Conservation (phyloP, 2,113 vertebrate genomes). For the Serilophus lunatus region DNA sequence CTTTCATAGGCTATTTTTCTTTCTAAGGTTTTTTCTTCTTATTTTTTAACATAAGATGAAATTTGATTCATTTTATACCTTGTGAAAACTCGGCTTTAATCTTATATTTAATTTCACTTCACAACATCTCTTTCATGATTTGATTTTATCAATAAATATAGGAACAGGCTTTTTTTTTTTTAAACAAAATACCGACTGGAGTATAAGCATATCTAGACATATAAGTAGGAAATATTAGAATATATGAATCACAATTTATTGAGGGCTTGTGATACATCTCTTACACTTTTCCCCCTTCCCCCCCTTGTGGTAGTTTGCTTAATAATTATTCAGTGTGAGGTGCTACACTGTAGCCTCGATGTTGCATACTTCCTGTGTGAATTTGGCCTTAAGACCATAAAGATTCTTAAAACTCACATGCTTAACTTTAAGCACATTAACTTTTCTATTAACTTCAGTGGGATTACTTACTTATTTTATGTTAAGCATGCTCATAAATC, state of each 20-base stretch:
- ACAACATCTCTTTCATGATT: background rate
- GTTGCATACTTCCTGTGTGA: constrained; percentile 59
- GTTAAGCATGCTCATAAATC: constrained; percentile 38
- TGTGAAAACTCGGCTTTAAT: background rate
- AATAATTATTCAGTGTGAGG: background rate
- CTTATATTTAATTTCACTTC: background rate
- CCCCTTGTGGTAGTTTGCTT: background rate
- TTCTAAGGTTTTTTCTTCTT: background rate
- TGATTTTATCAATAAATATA: background rate
- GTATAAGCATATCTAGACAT: background rate
- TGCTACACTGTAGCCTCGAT: background rate
- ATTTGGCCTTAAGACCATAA: constrained; percentile 48
- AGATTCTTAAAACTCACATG: constrained; percentile 64
- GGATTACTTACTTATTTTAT: constrained; percentile 60
- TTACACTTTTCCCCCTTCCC: background rate
- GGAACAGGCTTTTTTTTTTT: background rate
- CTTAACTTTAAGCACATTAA: constrained; percentile 66
- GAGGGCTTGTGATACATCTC: background rate
- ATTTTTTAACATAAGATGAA: background rate
- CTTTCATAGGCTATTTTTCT: background rate
- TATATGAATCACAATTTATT: background rate
- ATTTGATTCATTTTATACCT: background rate
- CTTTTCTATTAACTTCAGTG: constrained; percentile 67
- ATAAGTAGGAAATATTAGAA: background rate
- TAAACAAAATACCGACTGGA: background rate